Percentiles rank a stretch among this genome's conserved stretches.
Conservation (phyloP, 1,140 invertebrate species). For the Telenomus remus region DNA sequence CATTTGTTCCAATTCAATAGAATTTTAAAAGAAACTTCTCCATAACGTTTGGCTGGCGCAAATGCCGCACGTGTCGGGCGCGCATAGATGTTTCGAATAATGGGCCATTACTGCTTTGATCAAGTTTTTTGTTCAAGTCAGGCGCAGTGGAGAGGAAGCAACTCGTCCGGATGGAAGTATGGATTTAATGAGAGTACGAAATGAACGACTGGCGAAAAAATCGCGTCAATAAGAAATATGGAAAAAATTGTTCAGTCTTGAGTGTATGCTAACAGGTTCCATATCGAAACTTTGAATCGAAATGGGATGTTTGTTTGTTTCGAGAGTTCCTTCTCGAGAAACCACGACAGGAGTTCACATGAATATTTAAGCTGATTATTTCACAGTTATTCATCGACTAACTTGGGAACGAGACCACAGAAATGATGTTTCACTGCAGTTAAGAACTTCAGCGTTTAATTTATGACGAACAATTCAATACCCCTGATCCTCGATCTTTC, state of each 20-base stretch:
- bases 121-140: too few species aligned
- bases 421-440: conserved; percentile 39
- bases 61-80: background rate
- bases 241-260: conserved; percentile 8
- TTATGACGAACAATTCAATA: conserved; percentile 34
- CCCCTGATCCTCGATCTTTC: conserved; percentile 18
- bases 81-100: too few species aligned
- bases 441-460: conserved; percentile 49
- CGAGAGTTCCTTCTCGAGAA: conserved; percentile 18
- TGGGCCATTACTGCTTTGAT: too few species aligned
- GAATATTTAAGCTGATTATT: conserved; percentile 56
- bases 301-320: conserved; percentile 38
- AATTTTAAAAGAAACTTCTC: conserved; percentile 1
- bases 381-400: conserved; percentile 55
- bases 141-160: too few species aligned
- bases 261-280: conserved; percentile 20
- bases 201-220: too few species aligned
- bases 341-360: conserved; percentile 40
- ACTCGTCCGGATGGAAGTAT: too few species aligned
- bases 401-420: conserved; percentile 39
- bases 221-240: background rate
- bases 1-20: background rate
- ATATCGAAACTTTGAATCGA: conserved; percentile 23
- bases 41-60: conserved; percentile 2
- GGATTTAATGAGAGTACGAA: conserved; percentile 3